Base-by-base conservation (phyloP, 2,888 invertebrate genomes). In the Ectemnius lituratus region DNA sequence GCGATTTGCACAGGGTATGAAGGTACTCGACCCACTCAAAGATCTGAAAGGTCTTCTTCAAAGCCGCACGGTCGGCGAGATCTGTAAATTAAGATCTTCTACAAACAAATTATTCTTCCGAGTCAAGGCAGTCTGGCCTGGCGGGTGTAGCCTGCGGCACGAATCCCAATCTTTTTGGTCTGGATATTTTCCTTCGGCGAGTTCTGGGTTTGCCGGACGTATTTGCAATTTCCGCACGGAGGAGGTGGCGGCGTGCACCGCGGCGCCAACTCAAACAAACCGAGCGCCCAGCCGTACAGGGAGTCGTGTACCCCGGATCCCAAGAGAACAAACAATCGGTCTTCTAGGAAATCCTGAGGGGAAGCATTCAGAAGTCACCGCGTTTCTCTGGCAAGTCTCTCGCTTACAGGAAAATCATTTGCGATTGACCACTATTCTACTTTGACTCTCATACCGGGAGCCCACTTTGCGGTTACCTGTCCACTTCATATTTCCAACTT, bases 181-280 rank as follows among this genome's bases (percentile, higher is more conserved):
- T 73, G 74, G 57, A 70, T 76, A 74, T 80, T 79, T 72, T 80
- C 72, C 73, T 74, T 73, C 56, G 65, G 70, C 37, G 61, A 46
- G 72, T 72, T 70, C 45, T 64, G 47, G 67, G 64, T 27, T 63
- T 59, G 62, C 47, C 46, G 67, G 62, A 68, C 59, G 71, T 75
- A 65, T 77, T 67, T 73, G 71, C 69, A 49, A 79, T 75, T 77
- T 73, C 61, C 71, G 68, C 37, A 37, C 37, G 37, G 37, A 37
- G 37, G 37, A 5, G 37, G 37, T 23, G 63, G 66, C 56, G 62
- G 46, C 46, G 64, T 70, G 77, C 68, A 58, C 63, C 62, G 62
- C 70, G 70, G 73, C 73, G 84, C 83, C 82, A 85, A 84, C 75
- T 77, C 75, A 85, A 85, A 85, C 85, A 85, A 85, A 85, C 83